A percentile compares a stretch with the other conserved stretches of the same genome.
Evolutionary conservation across 2,113 vertebrate species (phyloP).

Genomic region (Odontesthes bonariensis): DNA sequence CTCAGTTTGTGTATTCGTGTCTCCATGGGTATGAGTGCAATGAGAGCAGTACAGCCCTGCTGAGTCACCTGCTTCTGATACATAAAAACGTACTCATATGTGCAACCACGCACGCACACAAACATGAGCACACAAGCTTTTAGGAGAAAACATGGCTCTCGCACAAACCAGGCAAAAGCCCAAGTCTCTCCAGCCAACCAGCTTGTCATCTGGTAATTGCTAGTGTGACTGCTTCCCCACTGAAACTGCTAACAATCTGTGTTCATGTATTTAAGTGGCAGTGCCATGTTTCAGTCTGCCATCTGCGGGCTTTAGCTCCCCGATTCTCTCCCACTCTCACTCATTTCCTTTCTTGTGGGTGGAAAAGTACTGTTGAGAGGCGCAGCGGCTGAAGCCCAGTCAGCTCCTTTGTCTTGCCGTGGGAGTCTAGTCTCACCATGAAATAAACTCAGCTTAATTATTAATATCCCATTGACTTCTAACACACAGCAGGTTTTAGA

Average conservation of each 20-base stretch:
- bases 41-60: constrained; percentile 5
- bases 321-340: constrained; percentile 56
- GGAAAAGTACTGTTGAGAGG: constrained; percentile 66
- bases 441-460: constrained; percentile 73
- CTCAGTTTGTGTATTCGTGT: constrained; percentile 15
- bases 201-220: constrained; percentile 67
- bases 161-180: constrained; percentile 47
- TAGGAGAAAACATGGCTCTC: constrained; percentile 22
- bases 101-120: constrained; percentile 26
- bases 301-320: constrained; percentile 68
- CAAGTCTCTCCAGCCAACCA: constrained; percentile 55
- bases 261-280: constrained; percentile 70
- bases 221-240: constrained; percentile 60
- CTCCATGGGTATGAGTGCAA: constrained; percentile 9
- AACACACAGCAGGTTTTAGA: constrained; percentile 60
- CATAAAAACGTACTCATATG: constrained; percentile 11
- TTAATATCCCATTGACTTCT: constrained; percentile 75
- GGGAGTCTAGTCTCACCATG: constrained; percentile 61
- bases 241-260: constrained; percentile 60
- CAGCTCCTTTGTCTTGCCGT: constrained; percentile 64
- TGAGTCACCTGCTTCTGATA: constrained; percentile 56
- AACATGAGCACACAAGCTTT: constrained; percentile 3
- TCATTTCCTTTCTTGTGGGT: constrained; percentile 49
- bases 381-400: constrained; percentile 39
- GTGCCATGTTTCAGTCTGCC: constrained; percentile 67